phyloP scores from a whole-genome alignment of 2,113 vertebrate species.

The Channa maculata region DNA sequence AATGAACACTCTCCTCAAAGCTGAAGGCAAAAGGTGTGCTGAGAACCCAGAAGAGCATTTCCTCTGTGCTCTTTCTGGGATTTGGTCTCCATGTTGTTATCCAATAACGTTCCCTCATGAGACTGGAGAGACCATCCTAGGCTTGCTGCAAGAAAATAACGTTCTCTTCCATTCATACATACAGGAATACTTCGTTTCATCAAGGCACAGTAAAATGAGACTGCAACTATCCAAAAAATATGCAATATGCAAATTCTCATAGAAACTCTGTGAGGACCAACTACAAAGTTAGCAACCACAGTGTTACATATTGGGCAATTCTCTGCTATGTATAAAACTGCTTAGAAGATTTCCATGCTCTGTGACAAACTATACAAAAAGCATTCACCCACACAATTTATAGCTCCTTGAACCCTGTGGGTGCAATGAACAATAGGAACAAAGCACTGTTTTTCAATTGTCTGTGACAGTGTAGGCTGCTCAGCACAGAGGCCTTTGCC shows the following conservation, averaged over 20 bases:
- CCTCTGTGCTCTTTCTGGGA: conserved; percentile 50
- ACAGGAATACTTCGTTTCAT: conserved; percentile 52
- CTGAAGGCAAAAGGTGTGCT: conserved; percentile 16
- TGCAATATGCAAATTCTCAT: background rate
- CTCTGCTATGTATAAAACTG: conserved; percentile 21
- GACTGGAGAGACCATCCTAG: conserved; percentile 53
- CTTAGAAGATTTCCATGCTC: conserved; percentile 27
- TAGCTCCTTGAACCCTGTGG: conserved; percentile 54
- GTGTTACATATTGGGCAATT: background rate
- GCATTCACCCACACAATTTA: conserved; percentile 43
- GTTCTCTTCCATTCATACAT: conserved; percentile 42
- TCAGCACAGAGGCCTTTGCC: conserved; percentile 61
- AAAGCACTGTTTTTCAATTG: conserved; percentile 70
- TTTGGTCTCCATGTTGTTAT: conserved; percentile 63
- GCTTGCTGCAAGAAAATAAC: conserved; percentile 60
- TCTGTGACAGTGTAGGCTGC: conserved; percentile 67
- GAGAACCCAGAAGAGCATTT: conserved; percentile 42
- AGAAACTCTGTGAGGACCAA: background rate
- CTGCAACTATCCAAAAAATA: background rate
- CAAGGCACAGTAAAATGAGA: conserved; percentile 35
- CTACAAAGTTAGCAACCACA: background rate
- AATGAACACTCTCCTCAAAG: conserved; percentile 31
- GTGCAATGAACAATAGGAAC: conserved; percentile 63
- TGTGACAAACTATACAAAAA: conserved; percentile 50
- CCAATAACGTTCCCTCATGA: conserved; percentile 55